Percentiles rank a stretch among this genome's conserved stretches.
These are phyloP conservation scores for Panulirus ornatus DNA, from an alignment of 1,140 invertebrate genomes.

Conservation along the genomic window DNA sequence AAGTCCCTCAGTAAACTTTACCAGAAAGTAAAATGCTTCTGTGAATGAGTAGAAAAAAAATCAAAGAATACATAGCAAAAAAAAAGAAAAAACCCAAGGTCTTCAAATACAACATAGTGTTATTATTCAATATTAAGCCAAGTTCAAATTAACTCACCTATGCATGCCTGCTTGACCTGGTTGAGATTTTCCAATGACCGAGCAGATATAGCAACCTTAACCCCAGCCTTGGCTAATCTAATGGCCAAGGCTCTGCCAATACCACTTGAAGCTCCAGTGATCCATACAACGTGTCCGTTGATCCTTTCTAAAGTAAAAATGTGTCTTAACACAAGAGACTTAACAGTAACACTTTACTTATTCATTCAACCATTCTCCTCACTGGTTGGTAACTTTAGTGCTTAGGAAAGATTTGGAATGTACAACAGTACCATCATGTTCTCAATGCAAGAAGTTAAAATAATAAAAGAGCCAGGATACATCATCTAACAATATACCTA, in stretches of 20 bases:
- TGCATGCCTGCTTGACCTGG: slow-evolving; percentile 85
- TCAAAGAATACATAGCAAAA: not conserved
- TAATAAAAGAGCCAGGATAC: too few relatives aligned
- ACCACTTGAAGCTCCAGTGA: slow-evolving; percentile 93
- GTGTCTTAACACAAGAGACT: not conserved
- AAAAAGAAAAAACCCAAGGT: not conserved
- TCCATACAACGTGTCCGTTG: slow-evolving; percentile 89
- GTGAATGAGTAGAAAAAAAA: too few relatives aligned
- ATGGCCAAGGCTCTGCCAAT: slow-evolving; percentile 90
- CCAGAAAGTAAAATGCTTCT: too few relatives aligned
- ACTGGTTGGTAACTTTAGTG: not conserved
- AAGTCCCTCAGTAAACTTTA: too few relatives aligned
- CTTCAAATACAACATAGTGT: not conserved
- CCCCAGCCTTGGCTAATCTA: slow-evolving; percentile 84
- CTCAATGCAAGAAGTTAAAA: too few relatives aligned
- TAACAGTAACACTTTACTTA: not conserved
- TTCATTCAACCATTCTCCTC: not conserved
- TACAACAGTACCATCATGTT: too few relatives aligned
- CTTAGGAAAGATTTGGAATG: too few relatives aligned
- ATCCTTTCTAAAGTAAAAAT: slow-evolving; percentile 76
- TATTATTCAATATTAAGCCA: not conserved
- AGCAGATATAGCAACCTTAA: slow-evolving; percentile 88
- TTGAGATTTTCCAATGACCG: slow-evolving; percentile 86
- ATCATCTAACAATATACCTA: too few relatives aligned
- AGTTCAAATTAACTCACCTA: slow-evolving; percentile 82